Evolutionary conservation across 2,113 vertebrate species (phyloP), one percentile per base, ranked within the genome.

Genomic region (Thymallus thymallus): DNA sequence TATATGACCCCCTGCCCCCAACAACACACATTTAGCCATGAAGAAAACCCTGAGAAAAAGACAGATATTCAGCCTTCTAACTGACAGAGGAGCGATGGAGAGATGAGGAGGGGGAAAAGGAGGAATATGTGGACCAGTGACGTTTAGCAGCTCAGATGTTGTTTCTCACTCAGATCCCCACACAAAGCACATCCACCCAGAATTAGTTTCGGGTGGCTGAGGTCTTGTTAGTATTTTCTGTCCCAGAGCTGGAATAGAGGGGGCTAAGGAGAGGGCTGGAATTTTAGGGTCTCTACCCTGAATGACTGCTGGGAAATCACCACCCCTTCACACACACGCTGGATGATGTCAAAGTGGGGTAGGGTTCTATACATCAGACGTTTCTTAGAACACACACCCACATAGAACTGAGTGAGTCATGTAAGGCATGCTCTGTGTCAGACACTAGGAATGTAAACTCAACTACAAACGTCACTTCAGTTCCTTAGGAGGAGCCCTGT

Each of bases 161-260:
- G 63, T 26, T 23, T 30, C 13, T 30, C 63, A 32, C 63, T 6
- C 63, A 65, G 13, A 5, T 51, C 14, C 29, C 14, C 29, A 65
- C 63, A 65, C 18, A 2, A 18, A 6, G 26, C 13, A 2, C 63
- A 65, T 7, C n/a, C 56, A 60, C 56, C 56, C 56, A 60, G 56
- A 60, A 60, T 16, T 20, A 9, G 67, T 23, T 41, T 67, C 60
- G 73, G 76, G 64, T 81, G 83, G 69, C 84, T 80, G 75, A 80
- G 73, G 83, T 85, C 80, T 86, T 84, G 85, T 85, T 84, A 77
- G 78, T 16, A 82, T 87, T 88, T 89, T 85, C 86, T 85, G 81
- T 74, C 74, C 80, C 26, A 35, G 66, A 75, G 71, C 12, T 46
- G 24, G 23, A 29, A 16, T n/a, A 63, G 62, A 72, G 76, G 80